These are phyloP conservation scores for Jaculus jaculus DNA, from an alignment of 2,113 vertebrate genomes.

Conservation along the genomic window DNA sequence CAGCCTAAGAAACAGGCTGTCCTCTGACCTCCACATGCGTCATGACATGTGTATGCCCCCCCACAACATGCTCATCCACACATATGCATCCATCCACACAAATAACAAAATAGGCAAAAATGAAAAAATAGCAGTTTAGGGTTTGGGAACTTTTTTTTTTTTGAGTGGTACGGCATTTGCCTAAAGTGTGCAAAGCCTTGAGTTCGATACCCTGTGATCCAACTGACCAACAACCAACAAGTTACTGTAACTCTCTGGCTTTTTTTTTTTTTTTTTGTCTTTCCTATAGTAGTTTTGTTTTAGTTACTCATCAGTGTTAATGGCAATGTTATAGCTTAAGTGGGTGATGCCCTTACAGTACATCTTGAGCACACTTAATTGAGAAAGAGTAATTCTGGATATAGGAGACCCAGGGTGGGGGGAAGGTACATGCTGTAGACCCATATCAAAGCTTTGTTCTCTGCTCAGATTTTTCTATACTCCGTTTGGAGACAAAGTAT, in stretches of 20 bases:
- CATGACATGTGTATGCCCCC: too few species aligned
- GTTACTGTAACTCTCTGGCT: not conserved
- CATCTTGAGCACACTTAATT: not conserved
- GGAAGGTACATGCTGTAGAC: not conserved
- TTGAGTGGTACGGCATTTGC: not conserved
- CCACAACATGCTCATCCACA: too few species aligned
- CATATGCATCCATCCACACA: too few species aligned
- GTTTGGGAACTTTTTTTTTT: too few species aligned
- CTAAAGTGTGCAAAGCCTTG: not conserved
- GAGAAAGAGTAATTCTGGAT: not conserved
- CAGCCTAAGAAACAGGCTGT: too few species aligned
- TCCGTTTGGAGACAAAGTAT: not conserved
- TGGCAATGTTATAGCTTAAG: not conserved
- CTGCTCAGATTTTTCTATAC: not conserved
- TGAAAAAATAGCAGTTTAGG: too few species aligned
- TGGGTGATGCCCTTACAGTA: not conserved
- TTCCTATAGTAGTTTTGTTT: not conserved
- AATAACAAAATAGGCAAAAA: too few species aligned
- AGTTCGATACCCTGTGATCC: not conserved
- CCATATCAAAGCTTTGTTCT: not conserved
- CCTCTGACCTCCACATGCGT: too few species aligned
- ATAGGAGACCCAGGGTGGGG: not conserved
- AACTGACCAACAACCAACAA: not conserved
- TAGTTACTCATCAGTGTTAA: not conserved
- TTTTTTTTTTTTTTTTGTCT: not conserved